A percentile compares a stretch with the other conserved stretches of the same genome.
phyloP scores from a whole-genome alignment of 2,113 vertebrate species.

The Arvicanthis niloticus region DNA sequence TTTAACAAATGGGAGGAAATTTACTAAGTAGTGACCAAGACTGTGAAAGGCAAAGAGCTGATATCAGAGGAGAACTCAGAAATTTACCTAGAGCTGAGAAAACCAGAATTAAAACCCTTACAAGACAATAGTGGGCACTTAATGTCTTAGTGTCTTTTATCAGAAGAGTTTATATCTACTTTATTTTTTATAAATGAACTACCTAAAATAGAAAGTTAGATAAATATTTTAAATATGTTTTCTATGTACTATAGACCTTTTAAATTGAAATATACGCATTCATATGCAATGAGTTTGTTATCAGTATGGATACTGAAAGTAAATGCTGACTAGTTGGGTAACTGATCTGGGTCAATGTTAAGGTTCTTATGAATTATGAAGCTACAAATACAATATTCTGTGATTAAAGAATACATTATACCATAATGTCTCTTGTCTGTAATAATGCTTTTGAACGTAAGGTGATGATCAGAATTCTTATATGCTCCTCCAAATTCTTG shows the following conservation, averaged over 20 bases:
- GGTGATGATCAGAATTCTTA: neutral
- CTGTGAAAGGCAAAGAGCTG: neutral
- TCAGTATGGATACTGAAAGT: neutral
- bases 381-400: neutral
- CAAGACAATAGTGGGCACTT: neutral
- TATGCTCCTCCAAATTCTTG: neutral
- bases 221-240: neutral
- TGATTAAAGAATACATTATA: neutral
- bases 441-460: neutral
- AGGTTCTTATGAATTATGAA: neutral
- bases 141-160: neutral
- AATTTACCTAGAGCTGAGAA: neutral
- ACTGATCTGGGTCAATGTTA: neutral
- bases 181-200: neutral
- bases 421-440: neutral
- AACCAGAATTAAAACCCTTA: neutral
- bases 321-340: neutral
- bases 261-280: neutral
- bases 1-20: neutral
- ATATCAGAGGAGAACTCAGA: neutral
- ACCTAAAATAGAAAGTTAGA: neutral
- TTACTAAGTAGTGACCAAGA: neutral
- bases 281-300: neutral
- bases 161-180: neutral
- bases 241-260: neutral